Conservation (phyloP, 2,888 invertebrate genomes). For the Diloba caeruleocephala region DNA sequence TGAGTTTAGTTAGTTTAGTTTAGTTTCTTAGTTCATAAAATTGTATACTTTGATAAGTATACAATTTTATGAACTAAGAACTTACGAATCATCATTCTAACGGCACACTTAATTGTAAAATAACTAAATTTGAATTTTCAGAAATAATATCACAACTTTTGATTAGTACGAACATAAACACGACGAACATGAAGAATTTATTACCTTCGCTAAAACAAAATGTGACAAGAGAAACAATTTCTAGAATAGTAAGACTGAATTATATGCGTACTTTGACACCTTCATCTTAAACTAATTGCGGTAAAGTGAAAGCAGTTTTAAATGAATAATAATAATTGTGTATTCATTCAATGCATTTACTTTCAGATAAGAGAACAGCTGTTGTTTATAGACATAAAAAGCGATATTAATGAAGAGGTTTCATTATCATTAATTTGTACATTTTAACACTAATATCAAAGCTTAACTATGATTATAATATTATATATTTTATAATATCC, state of each 20-base stretch:
- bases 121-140: slow-evolving; percentile 20
- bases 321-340: slow-evolving; percentile 8
- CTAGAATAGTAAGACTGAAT: slow-evolving; percentile 23
- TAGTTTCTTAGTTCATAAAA: no score
- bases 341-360: slow-evolving; percentile 4
- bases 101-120: no score
- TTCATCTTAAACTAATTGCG: slow-evolving; percentile 28
- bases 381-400: no score
- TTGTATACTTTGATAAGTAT: no score
- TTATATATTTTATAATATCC: no score
- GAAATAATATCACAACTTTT: slow-evolving; percentile 22
- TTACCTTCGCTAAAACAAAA: slow-evolving; percentile 24
- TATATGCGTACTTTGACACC: slow-evolving; percentile 31
- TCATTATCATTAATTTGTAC: no score
- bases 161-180: slow-evolving; percentile 15
- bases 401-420: no score
- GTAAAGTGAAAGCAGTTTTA: slow-evolving; percentile 17
- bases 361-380: slow-evolving; percentile 1
- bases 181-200: slow-evolving; percentile 24
- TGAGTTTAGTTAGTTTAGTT: no score
- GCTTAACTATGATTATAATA: no score
- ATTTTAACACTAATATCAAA: no score
- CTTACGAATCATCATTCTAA: no score
- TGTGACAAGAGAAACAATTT: slow-evolving; percentile 27
- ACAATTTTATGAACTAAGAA: no score